Conservation (phyloP, 2,888 invertebrate species). For the Diadegma fenestrale region DNA sequence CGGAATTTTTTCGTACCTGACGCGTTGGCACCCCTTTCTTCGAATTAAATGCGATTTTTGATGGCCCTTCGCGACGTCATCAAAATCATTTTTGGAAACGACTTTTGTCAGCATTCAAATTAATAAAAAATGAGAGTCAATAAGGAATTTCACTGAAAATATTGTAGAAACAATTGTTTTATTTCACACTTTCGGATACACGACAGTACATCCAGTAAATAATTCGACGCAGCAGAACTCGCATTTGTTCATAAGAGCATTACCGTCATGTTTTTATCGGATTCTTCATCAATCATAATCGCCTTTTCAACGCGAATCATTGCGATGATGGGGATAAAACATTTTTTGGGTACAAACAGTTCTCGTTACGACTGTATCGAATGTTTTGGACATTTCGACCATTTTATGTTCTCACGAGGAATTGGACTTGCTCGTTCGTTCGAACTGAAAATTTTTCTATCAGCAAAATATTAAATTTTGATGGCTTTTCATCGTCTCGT, state of each 20-base stretch:
- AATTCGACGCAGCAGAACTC: background rate
- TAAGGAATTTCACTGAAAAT: background rate
- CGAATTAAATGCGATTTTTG: background rate
- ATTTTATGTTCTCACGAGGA: background rate
- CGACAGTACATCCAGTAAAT: conserved; percentile 12
- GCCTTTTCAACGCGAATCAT: background rate
- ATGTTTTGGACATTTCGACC: background rate
- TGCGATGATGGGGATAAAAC: background rate
- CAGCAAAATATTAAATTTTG: background rate
- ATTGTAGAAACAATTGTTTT: conserved; percentile 6
- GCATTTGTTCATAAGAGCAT: background rate
- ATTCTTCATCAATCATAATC: background rate
- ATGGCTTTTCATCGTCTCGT: background rate
- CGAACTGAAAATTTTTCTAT: background rate
- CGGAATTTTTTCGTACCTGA: background rate
- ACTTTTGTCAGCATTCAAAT: background rate
- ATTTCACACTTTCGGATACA: conserved; percentile 15
- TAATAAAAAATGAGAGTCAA: background rate
- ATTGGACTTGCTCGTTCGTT: background rate
- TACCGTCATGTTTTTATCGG: background rate
- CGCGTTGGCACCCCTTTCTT: background rate
- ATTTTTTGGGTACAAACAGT: conserved; percentile 2
- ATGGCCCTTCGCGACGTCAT: too few species aligned
- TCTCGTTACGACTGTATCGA: background rate
- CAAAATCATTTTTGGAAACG: background rate